Evolutionary conservation across 2,113 vertebrate genomes (phyloP).

Genomic region (Cottus gobio): DNA sequence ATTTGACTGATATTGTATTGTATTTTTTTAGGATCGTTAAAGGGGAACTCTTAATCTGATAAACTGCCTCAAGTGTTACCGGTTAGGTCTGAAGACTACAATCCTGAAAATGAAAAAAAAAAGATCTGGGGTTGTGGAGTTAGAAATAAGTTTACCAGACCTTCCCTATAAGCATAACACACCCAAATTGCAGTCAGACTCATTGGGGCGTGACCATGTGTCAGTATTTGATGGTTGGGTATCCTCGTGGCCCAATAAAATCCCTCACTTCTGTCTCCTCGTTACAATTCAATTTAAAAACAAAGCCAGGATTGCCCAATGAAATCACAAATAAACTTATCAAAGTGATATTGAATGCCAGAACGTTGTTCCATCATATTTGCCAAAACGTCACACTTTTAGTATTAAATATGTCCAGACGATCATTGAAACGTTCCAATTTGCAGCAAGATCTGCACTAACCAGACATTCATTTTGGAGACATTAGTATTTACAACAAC

Average conservation of each 20-base stretch:
- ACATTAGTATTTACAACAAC: conserved; percentile 25
- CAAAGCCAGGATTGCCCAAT: neutral
- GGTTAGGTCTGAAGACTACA: no score
- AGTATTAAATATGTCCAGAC: neutral
- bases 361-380: neutral
- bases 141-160: neutral
- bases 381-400: neutral
- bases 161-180: neutral
- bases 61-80: no score
- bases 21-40: no score
- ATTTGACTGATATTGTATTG: no score
- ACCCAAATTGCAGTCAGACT: neutral
- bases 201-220: no score
- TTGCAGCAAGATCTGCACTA: neutral
- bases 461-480: neutral
- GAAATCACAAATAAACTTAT: neutral
- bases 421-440: neutral
- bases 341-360: neutral
- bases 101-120: neutral
- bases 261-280: no score
- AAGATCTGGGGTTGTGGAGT: no score
- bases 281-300: neutral
- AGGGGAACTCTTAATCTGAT: no score
- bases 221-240: no score
- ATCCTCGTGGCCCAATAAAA: no score